Percentiles rank a stretch among this genome's conserved stretches.
phyloP scores from a whole-genome alignment of 2,113 vertebrate species.

The Seriola aureovittata region DNA sequence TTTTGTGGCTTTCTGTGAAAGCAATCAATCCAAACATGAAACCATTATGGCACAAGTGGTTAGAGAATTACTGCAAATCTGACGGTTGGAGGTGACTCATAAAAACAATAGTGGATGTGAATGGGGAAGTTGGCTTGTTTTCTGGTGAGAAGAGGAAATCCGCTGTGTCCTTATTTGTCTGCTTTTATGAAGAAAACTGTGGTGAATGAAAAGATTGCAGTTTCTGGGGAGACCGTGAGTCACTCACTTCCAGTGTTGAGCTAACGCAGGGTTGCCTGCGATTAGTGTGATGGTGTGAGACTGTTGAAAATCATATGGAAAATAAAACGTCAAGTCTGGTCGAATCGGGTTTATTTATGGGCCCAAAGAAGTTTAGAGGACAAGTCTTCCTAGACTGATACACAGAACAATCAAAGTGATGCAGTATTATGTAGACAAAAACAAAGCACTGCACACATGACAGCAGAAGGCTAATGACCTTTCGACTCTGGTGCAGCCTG shows the following conservation, averaged over 20 bases:
- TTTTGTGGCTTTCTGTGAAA: neutral
- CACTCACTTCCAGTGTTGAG: conserved; percentile 46
- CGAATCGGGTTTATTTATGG: neutral
- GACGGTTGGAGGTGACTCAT: conserved; percentile 55
- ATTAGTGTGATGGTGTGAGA: neutral
- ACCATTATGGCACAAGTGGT: conserved; percentile 34
- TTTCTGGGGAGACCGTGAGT: conserved; percentile 57
- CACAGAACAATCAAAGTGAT: neutral
- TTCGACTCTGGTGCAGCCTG: neutral
- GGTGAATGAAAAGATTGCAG: conserved; percentile 63
- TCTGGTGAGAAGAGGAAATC: conserved; percentile 73
- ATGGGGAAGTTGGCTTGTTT: conserved; percentile 57
- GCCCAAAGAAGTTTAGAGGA: neutral
- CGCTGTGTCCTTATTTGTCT: conserved; percentile 69
- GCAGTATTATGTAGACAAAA: neutral
- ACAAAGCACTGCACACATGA: neutral
- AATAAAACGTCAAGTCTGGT: conserved; percentile 1
- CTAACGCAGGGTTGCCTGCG: conserved; percentile 11
- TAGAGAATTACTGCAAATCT: conserved; percentile 25
- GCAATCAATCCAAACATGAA: conserved; percentile 11
- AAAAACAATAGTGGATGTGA: conserved; percentile 47
- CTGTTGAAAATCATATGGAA: neutral
- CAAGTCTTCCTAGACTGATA: neutral
- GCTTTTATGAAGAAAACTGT: conserved; percentile 66
- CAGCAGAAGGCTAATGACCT: neutral